Percentiles rank a stretch among this genome's conserved stretches.
These are phyloP conservation scores for Temnothorax ravouxi DNA, from an alignment of 2,888 invertebrate species.

Conservation along the genomic window DNA sequence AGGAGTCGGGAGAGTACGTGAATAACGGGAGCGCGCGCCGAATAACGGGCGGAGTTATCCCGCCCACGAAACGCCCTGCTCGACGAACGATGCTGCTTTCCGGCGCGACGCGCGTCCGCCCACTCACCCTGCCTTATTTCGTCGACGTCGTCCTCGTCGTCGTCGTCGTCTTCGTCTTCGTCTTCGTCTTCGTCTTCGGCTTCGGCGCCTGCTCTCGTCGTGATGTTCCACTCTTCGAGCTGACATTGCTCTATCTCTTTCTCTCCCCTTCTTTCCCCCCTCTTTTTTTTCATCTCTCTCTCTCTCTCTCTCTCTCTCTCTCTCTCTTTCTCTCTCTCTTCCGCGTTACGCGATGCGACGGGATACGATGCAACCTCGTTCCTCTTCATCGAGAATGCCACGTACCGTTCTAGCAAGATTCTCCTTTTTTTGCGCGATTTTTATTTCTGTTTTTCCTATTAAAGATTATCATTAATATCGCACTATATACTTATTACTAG, in stretches of 20 bases:
- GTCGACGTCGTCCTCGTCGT: constrained; percentile 42
- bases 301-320: neutral
- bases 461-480: neutral
- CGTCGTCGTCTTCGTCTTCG: constrained; percentile 40
- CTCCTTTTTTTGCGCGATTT: constrained; percentile 25
- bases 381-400: constrained; percentile 41
- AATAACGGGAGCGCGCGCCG: constrained; percentile 70
- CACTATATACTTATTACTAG: neutral
- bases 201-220: neutral
- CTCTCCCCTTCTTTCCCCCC: neutral
- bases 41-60: constrained; percentile 48
- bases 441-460: constrained; percentile 15
- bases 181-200: constrained; percentile 58
- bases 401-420: constrained; percentile 7
- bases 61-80: constrained; percentile 61
- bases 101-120: constrained; percentile 51
- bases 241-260: neutral
- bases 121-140: constrained; percentile 48
- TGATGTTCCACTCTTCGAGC: constrained; percentile 12
- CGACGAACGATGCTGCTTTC: constrained; percentile 61
- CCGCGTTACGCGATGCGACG: constrained; percentile 20
- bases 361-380: constrained; percentile 53
- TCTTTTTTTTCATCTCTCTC: too few species aligned
- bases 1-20: constrained; percentile 61
- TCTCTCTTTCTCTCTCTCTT: neutral